Evolutionary conservation across 2,113 vertebrate species (phyloP), one percentile per base, ranked within the genome.

Genomic region (Albula goreensis): DNA sequence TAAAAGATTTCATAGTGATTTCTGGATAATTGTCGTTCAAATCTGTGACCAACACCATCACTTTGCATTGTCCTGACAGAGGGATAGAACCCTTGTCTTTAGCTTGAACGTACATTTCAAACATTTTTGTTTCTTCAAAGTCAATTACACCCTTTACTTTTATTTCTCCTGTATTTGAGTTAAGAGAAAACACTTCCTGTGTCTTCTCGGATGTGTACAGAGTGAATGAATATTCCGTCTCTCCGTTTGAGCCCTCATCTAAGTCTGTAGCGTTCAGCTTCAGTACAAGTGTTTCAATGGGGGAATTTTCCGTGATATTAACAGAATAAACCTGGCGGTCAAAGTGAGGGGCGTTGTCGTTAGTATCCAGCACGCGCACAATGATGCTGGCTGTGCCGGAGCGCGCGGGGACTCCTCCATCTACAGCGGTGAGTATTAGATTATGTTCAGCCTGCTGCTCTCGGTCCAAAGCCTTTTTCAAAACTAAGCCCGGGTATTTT

Each of bases 61-160:
- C 78, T 79, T 79, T 74, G 87, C 95, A 96, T 17, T 96, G 93
- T 9, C 94, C 94, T 0, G 93, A 92, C 89, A 95, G 92, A 7
- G 88, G 78, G 3, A 88, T 91, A 0, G 9, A 50, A 60, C 93
- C 95, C 41, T 91, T 93, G 48, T 96, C 94, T 12, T 85, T 89
- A 2, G 93, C 94, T 81, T 91, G 89, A 9, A 96, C 85, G 70
- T 93, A 92, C 89, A 96, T 94, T 52, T 95, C 93, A 85, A 95
- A 96, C 52, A 87, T 87, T 49, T 63, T 93, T 0, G 70, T 86
- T 80, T 93, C 91, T 82, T 96, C 95, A 86, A 92, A 96, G 85
- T 96, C 94, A n/a, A 96, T 52, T 66, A 91, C 87, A 11, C 87
- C 93, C 52, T 92, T 93, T 1, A 94, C 93, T 80, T 86, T 93